A percentile compares a stretch with the other conserved stretches of the same genome.
phyloP scores from a whole-genome alignment of 2,113 vertebrate genomes.

The Lethenteron camtschaticum region DNA sequence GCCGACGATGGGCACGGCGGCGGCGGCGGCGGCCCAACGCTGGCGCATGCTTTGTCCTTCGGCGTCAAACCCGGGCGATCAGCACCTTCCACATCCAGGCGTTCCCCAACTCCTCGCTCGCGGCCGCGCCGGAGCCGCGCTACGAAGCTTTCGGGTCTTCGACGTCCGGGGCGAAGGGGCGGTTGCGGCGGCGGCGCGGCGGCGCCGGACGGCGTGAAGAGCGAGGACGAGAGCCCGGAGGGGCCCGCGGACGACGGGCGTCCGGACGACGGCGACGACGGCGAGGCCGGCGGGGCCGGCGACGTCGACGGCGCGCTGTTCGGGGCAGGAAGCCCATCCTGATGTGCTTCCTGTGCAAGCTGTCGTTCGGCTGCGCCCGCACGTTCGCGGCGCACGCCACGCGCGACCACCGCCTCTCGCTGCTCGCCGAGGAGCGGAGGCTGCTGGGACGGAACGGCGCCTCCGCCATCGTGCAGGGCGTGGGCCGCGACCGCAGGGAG shows the following conservation, averaged over 20 bases:
- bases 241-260: constrained; percentile 10
- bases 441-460: constrained; percentile 11
- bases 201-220: constrained; percentile 8
- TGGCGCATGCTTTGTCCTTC: constrained; percentile 11
- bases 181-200: constrained; percentile 6
- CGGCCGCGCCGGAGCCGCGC: constrained; percentile 18
- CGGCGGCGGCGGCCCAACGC: constrained; percentile 14
- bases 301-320: background rate
- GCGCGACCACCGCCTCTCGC: constrained; percentile 16
- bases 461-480: constrained; percentile 19
- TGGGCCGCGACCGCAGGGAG: constrained; percentile 4
- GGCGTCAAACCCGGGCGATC: constrained; percentile 14
- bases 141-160: constrained; percentile 21
- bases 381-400: constrained; percentile 16
- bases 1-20: constrained; percentile 9
- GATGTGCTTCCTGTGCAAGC: constrained; percentile 22
- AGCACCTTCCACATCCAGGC: constrained; percentile 19
- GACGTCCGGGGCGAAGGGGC: constrained; percentile 1
- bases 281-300: constrained; percentile 7
- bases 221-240: constrained; percentile 9
- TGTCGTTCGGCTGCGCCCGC: constrained; percentile 17
- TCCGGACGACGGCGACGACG: constrained; percentile 7
- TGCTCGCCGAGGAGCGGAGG: constrained; percentile 14
- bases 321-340: constrained; percentile 14
- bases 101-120: constrained; percentile 30